Conservation (phyloP, 2,113 vertebrate species). For the Aphelocoma coerulescens region DNA sequence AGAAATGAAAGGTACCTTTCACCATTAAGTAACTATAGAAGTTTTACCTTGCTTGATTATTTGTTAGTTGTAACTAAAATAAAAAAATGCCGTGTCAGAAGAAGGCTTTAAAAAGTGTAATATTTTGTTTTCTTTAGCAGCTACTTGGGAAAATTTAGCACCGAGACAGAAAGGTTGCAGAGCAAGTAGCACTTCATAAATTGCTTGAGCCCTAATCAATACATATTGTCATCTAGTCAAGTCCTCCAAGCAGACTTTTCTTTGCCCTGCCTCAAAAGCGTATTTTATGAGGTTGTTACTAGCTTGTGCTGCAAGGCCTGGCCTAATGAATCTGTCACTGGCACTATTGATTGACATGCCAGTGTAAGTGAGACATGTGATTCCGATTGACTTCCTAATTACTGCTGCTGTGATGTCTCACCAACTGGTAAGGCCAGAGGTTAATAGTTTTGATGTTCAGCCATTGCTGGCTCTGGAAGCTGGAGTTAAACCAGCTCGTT, state of each 20-base stretch:
- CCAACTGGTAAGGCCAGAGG: slow-evolving; percentile 86
- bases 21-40: slow-evolving; percentile 59
- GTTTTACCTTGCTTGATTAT: slow-evolving; percentile 66
- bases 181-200: slow-evolving; percentile 80
- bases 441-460: slow-evolving; percentile 93
- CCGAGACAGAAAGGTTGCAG: slow-evolving; percentile 69
- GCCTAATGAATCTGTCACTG: slow-evolving; percentile 90
- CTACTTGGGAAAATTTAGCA: slow-evolving; percentile 76
- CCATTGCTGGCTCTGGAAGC: slow-evolving; percentile 73
- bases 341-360: slow-evolving; percentile 84
- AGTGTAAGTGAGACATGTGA: slow-evolving; percentile 91
- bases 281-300: slow-evolving; percentile 87
- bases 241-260: slow-evolving; percentile 71
- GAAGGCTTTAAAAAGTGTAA: slow-evolving; percentile 55
- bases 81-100: slow-evolving; percentile 49
- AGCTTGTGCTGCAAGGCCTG: slow-evolving; percentile 77
- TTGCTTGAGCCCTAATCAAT: slow-evolving; percentile 81
- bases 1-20: slow-evolving; percentile 45
- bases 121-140: slow-evolving; percentile 75
- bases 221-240: slow-evolving; percentile 78
- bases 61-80: slow-evolving; percentile 62
- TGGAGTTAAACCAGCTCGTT: slow-evolving; percentile 70
- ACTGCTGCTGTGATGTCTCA: slow-evolving; percentile 91
- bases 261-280: slow-evolving; percentile 72
- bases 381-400: slow-evolving; percentile 97